Base-by-base conservation (phyloP, 2,888 invertebrate genomes). In the Spilosoma lubricipeda region DNA sequence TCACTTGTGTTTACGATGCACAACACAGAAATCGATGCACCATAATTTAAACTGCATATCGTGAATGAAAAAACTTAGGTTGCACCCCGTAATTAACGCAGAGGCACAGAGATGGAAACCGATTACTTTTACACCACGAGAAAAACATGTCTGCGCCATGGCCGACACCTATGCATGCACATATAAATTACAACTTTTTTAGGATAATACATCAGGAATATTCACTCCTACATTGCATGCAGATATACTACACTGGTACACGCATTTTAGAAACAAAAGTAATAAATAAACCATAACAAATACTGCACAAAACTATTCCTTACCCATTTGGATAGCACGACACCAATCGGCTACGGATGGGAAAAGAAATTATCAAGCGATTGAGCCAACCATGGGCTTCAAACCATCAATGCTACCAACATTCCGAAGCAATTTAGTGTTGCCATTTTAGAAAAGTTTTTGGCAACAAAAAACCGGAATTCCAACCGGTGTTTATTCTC, bases 141-240 rank as follows among this genome's bases (percentile, higher is more conserved):
- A 95, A 94, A 95, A 95, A 95, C 96, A 96, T 96, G 96, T 95
- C 95, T 93, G 92, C 95, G 95, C 96, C 93, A 96, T 96, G 95
- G 94, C 95, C 92, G 95, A 94, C 95, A 93, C 91, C 91, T 92
- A 93, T 89, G 93, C 93, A 90, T 92, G 91, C 89, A 88, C 85
- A 77, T 80, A 81, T 75, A 81, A 77, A 82, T 83, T 74, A 70
- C 73, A 74, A 79, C 82, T 86, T 85, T 70, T 81, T 76, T 23
- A 67, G 75, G 68, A 74, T 79, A 82, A 82, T 74, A 77, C 77
- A 75, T 76, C 74, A 75, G 72, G 85, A 73, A 85, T 79, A 80
- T 87, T 85, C 94, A 95, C 95, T 94, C 86, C 81, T 86, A 87
- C 83, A 85, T 80, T 64, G 74, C 81, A 80, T 83, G 75, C 84